Evolutionary conservation across 2,888 invertebrate genomes (phyloP), one percentile per base, ranked within the genome.

Genomic region (Lasioglossum malachurum): DNA sequence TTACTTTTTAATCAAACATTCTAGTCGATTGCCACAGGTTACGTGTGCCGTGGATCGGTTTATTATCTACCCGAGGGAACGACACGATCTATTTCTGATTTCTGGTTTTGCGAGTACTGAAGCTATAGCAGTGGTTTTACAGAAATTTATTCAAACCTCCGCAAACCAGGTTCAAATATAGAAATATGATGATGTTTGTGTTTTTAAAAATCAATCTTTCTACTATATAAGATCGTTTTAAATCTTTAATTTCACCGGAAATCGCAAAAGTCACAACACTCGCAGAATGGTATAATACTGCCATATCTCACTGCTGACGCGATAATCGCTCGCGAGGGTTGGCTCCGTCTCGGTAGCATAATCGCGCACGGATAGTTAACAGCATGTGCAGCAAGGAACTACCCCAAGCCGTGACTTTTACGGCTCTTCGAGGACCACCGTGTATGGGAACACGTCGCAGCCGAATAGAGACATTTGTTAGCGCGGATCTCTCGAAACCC

Each of bases 391-490:
- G 83, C 75, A 76, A 90, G 86, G 69, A 84, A 79, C 87, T 87
- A 84, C 82, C 90, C 91, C 90, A 90, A 91, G 90, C 82, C 79
- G 84, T 91, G 93, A 92, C 92, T 94, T 93, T 93, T 92, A 92
- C 88, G 89, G 90, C 82, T 90, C 88, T 89, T 84, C 87, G 91
- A 91, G 91, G 90, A 88, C 82, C 78, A 64, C 86, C 77, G 87
- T 78, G 80, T 77, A 85, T 76, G 67, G 89, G 84, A 83, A 83
- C 87, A 87, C 87, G 89, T 88, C 88, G 90, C 86, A 82, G 78
- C 90, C 89, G 93, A 93, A 94, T 94, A 94, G 93, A 94, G 94
- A 94, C 94, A 94, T 94, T 94, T 94, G 94, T 94, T 93, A 93
- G 91, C 93, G 92, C 88, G 88, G 89, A 92, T 92, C 90, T 90